Base-by-base conservation (phyloP, 1,140 invertebrate genomes). In the Pomacea maculata region DNA sequence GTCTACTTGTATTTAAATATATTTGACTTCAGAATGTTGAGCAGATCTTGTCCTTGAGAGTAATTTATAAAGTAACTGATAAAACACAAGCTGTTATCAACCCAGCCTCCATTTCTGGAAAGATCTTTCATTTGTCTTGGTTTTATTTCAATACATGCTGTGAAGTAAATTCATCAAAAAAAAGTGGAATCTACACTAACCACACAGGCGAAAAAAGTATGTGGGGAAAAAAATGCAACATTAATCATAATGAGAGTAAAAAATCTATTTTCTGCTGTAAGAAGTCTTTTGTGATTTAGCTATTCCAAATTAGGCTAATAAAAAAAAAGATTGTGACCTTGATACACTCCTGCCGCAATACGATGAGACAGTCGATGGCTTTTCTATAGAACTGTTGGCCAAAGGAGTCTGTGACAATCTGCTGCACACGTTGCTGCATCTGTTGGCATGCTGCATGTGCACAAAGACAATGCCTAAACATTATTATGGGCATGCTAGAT, bases 361-460 rank as follows among this genome's bases (percentile, higher is more conserved):
- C 84, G 63, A 88, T 89, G 29, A 90, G 73, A 84, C 89, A 90
- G 68, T 89, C 88, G 78, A 89, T 83, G 45, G 89, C 89, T 79
- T 90, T 90, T 14, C 80, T 72, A 79, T 89, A 90, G 63, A 86
- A 87, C 82, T 90, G 88, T 55, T 84, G 78, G 11, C 88, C 89
- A 85, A 90, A 90, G 9, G 89, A 90, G 29, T 89, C 87, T 17
- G 82, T 77, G 4, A 90, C 87, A n/a, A 90, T 83, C 81, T 89
- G 83, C 73, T 84, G 57, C 52, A 90, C 86, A 71, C 86, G 80
- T 65, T 86, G 86, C 85, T 90, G 83, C 89, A 90, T 90, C 80
- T 90, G 89, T 72, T 85, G 73, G 83, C 88, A 89, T 6, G 88
- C 89, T 90, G 82, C 55, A 85, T 61, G 57, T 14, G 15, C 61